Evolutionary conservation across 1,140 invertebrate species (phyloP).

Genomic region (Scaptomyza graminum): DNA sequence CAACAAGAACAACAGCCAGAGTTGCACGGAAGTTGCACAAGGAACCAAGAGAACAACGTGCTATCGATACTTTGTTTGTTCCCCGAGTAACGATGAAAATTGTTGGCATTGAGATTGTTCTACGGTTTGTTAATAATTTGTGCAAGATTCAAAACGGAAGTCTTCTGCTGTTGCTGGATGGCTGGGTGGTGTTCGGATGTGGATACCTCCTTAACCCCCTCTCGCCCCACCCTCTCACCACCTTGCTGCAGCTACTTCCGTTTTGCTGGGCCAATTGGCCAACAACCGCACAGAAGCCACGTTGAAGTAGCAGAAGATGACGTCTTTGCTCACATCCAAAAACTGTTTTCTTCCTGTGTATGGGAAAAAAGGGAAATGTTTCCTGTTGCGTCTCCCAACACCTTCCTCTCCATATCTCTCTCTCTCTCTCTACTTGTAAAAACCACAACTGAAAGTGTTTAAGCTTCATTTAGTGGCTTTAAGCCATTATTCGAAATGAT

Average conservation of each 20-base stretch:
- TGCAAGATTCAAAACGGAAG: constrained; percentile 12
- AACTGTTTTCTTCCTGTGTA: constrained; percentile 32
- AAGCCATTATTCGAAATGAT: background rate
- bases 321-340: background rate
- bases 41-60: background rate
- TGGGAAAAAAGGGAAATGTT: constrained; percentile 31
- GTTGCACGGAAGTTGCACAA: constrained; percentile 51
- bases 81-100: background rate
- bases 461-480: background rate
- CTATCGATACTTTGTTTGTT: too few species aligned
- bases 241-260: constrained; percentile 20
- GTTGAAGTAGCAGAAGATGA: background rate
- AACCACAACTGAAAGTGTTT: constrained; percentile 24
- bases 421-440: background rate
- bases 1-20: too few species aligned
- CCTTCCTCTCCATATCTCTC: background rate
- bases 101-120: background rate
- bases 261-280: constrained; percentile 8
- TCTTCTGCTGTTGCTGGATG: background rate
- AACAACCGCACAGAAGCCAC: background rate
- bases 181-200: background rate
- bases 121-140: constrained; percentile 14
- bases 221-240: too few species aligned
- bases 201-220: too few species aligned
- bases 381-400: constrained; percentile 9